Conservation (phyloP, 2,888 invertebrate genomes). For the Watsonalla binaria region DNA sequence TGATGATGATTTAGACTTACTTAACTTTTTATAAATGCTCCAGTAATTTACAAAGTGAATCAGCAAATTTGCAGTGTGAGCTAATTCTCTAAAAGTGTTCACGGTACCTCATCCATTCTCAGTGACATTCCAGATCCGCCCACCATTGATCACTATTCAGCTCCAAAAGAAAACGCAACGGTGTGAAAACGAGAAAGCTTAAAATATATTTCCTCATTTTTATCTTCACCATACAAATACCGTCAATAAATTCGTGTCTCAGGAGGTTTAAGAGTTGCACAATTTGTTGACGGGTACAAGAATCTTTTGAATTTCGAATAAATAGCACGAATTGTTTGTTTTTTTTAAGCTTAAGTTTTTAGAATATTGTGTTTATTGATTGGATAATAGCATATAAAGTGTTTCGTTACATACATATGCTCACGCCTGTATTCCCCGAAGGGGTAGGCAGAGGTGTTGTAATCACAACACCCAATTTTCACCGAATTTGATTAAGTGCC, state of each 20-base stretch:
- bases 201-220: conserved; percentile 25
- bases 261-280: background rate
- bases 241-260: conserved; percentile 14
- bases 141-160: conserved; percentile 12
- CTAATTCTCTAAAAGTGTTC: conserved; percentile 2
- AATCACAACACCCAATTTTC: too few relatives aligned
- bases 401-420: too few relatives aligned
- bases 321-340: too few relatives aligned
- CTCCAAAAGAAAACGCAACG: conserved; percentile 22
- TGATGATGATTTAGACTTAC: too few relatives aligned
- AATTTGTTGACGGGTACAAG: background rate
- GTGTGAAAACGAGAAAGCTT: conserved; percentile 22
- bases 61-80: conserved; percentile 1
- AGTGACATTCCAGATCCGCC: conserved; percentile 1
- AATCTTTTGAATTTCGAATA: background rate
- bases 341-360: too few relatives aligned
- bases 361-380: too few relatives aligned
- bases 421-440: too few relatives aligned
- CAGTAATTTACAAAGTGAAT: too few relatives aligned
- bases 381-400: too few relatives aligned
- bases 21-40: too few relatives aligned
- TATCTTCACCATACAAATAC: conserved; percentile 15
- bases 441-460: too few relatives aligned
- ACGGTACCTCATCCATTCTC: conserved; percentile 3
- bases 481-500: too few relatives aligned